These are phyloP conservation scores for Noctua fimbriata DNA, from an alignment of 2,888 invertebrate species.

Conservation along the genomic window DNA sequence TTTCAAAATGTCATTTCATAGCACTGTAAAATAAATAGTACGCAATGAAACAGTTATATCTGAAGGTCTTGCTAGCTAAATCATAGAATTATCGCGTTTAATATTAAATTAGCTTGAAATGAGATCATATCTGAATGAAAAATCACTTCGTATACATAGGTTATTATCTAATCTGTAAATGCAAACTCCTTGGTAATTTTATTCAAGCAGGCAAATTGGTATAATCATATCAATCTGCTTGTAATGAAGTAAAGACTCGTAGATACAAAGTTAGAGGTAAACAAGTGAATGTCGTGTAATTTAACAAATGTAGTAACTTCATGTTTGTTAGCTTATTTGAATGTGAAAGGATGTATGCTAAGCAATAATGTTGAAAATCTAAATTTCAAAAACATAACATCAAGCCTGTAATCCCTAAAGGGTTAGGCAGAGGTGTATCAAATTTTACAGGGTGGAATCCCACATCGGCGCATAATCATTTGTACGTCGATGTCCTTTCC, in stretches of 20 bases:
- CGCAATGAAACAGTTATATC: background rate
- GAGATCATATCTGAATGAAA: conserved; percentile 63
- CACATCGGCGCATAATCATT: too few species aligned
- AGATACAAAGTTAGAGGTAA: conserved; percentile 45
- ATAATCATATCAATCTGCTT: conserved; percentile 57
- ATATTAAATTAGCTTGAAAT: conserved; percentile 55
- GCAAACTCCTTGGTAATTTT: conserved; percentile 48
- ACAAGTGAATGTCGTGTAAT: conserved; percentile 49
- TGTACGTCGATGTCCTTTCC: too few species aligned
- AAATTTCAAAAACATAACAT: background rate
- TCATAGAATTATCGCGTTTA: conserved; percentile 38
- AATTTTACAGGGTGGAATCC: background rate
- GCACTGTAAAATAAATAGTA: conserved; percentile 28
- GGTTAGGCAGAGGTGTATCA: background rate
- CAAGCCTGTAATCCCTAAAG: background rate
- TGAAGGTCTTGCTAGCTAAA: conserved; percentile 21
- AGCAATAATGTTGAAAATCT: too few species aligned
- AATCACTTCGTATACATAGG: conserved; percentile 49
- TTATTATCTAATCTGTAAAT: conserved; percentile 58
- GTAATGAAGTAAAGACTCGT: conserved; percentile 43
- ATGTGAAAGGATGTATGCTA: background rate
- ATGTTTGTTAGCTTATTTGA: background rate
- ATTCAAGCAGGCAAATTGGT: conserved; percentile 54
- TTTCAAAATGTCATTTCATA: background rate
- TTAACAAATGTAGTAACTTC: conserved; percentile 20